Base-by-base conservation (phyloP, 2,888 invertebrate genomes). In the Falcaria lacertinaria region DNA sequence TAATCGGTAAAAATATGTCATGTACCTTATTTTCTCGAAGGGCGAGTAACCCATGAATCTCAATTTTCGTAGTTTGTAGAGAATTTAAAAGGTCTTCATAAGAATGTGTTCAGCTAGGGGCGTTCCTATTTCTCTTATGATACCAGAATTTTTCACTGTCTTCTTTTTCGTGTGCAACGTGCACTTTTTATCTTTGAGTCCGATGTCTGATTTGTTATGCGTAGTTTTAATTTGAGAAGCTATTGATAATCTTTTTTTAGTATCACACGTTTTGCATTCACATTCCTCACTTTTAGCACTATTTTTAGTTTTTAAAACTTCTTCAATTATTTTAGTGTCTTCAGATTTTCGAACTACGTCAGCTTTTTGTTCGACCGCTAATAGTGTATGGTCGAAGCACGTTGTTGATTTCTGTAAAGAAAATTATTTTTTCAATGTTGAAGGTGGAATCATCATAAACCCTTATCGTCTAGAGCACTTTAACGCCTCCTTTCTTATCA, bases 191-290 rank as follows among this genome's bases (percentile, higher is more conserved):
- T 74, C 70, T 61, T 87, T 87, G 8, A 78, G 74, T 49, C 84
- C 81, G 33, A 70, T 81, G 59, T 86, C 87, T 4, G 86, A 88
- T 72, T 87, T 87, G 46, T 88, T 89, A 41, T 87, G 84, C 15
- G 77, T 86, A 44, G 76, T 82, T 60, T 88, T 88, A 48, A 87
- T 76, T 71, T 85, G 87, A 1, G 79, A 67, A 5, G 84, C 72
- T 54, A 88, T 64, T 34, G 86, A 86, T 32, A 86, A 69, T 33
- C 82, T 71, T 64, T 86, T 86, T 73, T 85, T 81, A 64, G 65
- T 71, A 69, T 73, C 80, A 56, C 79, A 81, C 11, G 64, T 57
- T 64, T 78, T 76, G 34, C 61, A 61, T 42, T 58, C 58, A 59
- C 78, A 71, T 47, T 60, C 62, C 34, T 59, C 60, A 57, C 66